Conservation (phyloP, 1,140 invertebrate species). For the Drosophila jambulina region DNA sequence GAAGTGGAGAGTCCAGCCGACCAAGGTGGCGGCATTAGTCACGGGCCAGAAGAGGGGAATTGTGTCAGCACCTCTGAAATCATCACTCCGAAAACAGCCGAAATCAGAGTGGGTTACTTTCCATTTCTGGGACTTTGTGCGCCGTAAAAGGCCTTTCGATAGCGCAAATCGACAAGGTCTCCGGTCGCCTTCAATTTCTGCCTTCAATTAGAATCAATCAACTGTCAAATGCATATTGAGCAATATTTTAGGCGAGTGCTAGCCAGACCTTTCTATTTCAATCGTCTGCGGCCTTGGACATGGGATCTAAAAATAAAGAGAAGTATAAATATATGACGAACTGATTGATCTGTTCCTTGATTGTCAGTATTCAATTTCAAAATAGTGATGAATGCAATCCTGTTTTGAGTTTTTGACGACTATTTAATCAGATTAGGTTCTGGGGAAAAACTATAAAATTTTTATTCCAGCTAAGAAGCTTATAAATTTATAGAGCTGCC, state of each 20-base stretch:
- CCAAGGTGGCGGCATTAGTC: slow-evolving; percentile 31
- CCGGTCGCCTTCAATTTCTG: slow-evolving; percentile 26
- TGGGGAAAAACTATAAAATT: background rate
- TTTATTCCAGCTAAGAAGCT: background rate
- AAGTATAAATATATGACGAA: background rate
- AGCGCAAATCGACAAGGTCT: slow-evolving; percentile 19
- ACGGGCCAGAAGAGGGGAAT: slow-evolving; percentile 21
- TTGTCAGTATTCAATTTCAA: background rate
- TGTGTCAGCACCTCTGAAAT: slow-evolving; percentile 42
- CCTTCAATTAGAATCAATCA: slow-evolving; percentile 53
- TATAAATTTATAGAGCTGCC: background rate
- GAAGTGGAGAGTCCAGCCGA: slow-evolving; percentile 23
- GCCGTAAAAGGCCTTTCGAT: slow-evolving; percentile 30
- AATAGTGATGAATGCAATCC: background rate
- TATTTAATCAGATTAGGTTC: background rate
- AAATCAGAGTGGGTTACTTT: slow-evolving; percentile 43
- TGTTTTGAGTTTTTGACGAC: background rate
- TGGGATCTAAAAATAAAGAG: background rate
- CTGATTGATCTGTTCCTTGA: slow-evolving; percentile 12
- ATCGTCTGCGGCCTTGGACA: slow-evolving; percentile 17
- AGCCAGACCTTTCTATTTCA: slow-evolving; percentile 43
- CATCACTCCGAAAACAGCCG: slow-evolving; percentile 34
- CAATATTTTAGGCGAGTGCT: slow-evolving; percentile 28
- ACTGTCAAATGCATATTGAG: slow-evolving; percentile 43
- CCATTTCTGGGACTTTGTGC: slow-evolving; percentile 29